Conservation (phyloP, 1,140 invertebrate genomes). For the Drosophila obscura region DNA sequence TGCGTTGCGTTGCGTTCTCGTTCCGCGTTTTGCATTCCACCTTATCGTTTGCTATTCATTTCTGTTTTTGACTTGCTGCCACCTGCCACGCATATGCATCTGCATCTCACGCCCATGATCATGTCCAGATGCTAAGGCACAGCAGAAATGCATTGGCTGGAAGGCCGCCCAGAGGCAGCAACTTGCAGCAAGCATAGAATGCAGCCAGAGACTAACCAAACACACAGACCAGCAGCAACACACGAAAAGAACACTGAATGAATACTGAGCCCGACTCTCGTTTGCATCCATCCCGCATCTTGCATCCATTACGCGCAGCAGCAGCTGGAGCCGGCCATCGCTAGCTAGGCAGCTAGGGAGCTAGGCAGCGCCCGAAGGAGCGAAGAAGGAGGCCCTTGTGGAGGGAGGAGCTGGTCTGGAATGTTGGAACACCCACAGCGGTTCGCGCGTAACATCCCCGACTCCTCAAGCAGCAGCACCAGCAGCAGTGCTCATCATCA, state of each 20-base stretch:
- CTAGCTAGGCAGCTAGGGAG: background rate
- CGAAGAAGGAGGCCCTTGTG: slow-evolving; percentile 28
- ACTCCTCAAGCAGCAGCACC: slow-evolving; percentile 74
- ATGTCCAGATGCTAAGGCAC: slow-evolving; percentile 11
- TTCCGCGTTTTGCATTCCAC: slow-evolving; percentile 1
- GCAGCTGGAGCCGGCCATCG: slow-evolving; percentile 29
- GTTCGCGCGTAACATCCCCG: slow-evolving; percentile 83
- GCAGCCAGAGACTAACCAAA: slow-evolving; percentile 36
- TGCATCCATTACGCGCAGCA: slow-evolving; percentile 35
- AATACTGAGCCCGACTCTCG: slow-evolving; percentile 6
- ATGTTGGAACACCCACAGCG: slow-evolving; percentile 84
- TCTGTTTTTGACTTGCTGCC: slow-evolving; percentile 33
- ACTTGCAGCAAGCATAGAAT: slow-evolving; percentile 35
- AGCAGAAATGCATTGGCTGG: slow-evolving; percentile 49
- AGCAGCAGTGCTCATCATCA: slow-evolving; percentile 51
- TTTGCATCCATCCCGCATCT: slow-evolving; percentile 20
- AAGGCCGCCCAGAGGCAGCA: slow-evolving; percentile 22
- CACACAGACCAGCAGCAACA: slow-evolving; percentile 28
- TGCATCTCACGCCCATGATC: slow-evolving; percentile 11
- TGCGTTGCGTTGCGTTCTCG: slow-evolving; percentile 21
- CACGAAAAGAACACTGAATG: slow-evolving; percentile 23
- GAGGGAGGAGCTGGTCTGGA: slow-evolving; percentile 74
- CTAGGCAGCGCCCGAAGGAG: slow-evolving; percentile 32
- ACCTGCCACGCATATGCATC: slow-evolving; percentile 17
- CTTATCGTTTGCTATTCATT: slow-evolving; percentile 29